Conservation (phyloP, 2,797 vertebrate genomes). For the Jordanella pulchra region DNA sequence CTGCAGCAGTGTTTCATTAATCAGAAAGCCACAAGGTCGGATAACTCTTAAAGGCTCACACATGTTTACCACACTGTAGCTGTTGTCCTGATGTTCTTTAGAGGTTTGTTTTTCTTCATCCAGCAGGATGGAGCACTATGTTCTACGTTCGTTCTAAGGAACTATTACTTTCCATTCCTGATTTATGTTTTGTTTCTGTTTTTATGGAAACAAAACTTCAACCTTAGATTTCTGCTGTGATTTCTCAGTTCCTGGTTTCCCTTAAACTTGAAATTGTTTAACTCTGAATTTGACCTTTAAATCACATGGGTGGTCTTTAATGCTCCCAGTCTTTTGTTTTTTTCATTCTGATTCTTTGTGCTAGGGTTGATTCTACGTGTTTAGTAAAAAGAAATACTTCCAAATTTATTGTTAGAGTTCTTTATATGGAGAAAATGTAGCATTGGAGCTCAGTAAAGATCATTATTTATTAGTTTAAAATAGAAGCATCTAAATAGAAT, state of each 20-base stretch:
- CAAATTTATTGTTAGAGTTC: background rate
- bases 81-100: background rate
- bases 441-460: too few species aligned
- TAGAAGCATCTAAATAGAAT: background rate
- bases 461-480: too few species aligned
- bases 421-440: background rate
- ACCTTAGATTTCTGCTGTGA: background rate
- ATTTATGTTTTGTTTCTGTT: conserved; percentile 49
- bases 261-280: background rate
- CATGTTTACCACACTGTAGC: background rate
- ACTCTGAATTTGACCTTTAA: background rate
- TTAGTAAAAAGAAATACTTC: background rate
- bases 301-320: background rate
- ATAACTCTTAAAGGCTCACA: conserved; percentile 3
- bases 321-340: background rate
- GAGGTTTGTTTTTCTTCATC: background rate
- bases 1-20: conserved; percentile 97
- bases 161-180: conserved; percentile 53
- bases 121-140: background rate
- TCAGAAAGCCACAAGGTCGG: conserved; percentile 89
- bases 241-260: conserved; percentile 32
- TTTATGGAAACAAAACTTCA: background rate
- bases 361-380: background rate
- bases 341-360: background rate
- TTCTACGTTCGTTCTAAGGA: background rate